Evolutionary conservation across 37 sponge, comb jelly and placozoan genomes (phyloP).

Genomic region (Eunapius fragilis): DNA sequence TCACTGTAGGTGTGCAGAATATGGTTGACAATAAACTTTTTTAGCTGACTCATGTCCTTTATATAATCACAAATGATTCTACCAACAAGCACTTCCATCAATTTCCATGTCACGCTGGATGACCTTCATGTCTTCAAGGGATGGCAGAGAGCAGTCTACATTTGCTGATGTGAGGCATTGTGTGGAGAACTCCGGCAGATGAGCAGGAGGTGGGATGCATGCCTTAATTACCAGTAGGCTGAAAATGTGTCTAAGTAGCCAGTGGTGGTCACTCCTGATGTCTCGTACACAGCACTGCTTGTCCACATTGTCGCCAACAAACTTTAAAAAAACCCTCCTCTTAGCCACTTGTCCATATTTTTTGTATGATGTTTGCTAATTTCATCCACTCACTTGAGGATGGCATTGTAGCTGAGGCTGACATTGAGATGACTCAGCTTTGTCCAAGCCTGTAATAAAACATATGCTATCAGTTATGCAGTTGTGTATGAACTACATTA

Average conservation of each 20-base stretch:
- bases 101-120: not conserved
- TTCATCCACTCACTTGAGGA: not conserved
- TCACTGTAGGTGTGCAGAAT: constrained; percentile 26
- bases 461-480: not conserved
- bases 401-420: constrained; percentile 35
- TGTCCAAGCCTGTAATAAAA: constrained; percentile 18
- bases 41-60: constrained; percentile 7
- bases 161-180: not conserved
- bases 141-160: not conserved
- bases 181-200: constrained; percentile 1
- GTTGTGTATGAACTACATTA: too few relatives aligned
- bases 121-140: not conserved
- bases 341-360: constrained; percentile 20
- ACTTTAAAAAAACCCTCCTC: constrained; percentile 25
- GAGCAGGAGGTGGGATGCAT: constrained; percentile 12
- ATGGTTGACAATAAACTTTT: not conserved
- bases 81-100: not conserved
- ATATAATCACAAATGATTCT: not conserved
- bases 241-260: constrained; percentile 21
- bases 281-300: constrained; percentile 9
- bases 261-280: constrained; percentile 31
- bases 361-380: constrained; percentile 21
- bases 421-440: constrained; percentile 24
- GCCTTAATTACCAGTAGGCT: constrained; percentile 13
- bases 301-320: constrained; percentile 46